Evolutionary conservation across 2,797 vertebrate species (phyloP).

Genomic region (Sparus aurata): DNA sequence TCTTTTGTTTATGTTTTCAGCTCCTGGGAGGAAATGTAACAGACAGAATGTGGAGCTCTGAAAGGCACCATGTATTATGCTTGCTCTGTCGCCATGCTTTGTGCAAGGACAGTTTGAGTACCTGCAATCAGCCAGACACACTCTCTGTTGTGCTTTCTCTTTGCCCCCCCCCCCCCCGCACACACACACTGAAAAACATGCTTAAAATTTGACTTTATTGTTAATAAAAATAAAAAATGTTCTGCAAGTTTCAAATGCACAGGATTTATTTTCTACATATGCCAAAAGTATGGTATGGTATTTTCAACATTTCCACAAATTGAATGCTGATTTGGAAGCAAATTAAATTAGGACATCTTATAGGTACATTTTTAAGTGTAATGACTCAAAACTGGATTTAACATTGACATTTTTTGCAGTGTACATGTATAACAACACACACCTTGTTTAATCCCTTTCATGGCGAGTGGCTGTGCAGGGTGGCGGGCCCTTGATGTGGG

Average conservation of each 20-base stretch:
- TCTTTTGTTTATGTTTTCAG: conserved; percentile 43
- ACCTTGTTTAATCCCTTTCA: conserved; percentile 86
- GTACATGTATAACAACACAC: conserved; percentile 51
- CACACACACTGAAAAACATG: no score
- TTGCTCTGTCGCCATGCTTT: conserved; percentile 23
- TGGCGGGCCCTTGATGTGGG: conserved; percentile 87
- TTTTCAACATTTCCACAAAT: neutral
- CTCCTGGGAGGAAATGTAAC: conserved; percentile 11
- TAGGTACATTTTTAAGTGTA: neutral
- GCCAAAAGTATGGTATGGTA: no score
- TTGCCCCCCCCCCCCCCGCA: conserved; percentile 13
- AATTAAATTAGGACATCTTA: neutral
- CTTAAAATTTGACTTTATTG: neutral
- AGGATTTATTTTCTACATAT: neutral
- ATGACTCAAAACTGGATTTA: neutral
- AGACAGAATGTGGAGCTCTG: conserved; percentile 36
- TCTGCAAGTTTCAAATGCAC: neutral
- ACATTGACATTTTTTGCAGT: conserved; percentile 26
- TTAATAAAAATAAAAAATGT: neutral
- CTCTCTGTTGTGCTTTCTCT: neutral
- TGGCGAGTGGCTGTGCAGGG: conserved; percentile 84
- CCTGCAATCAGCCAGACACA: conserved; percentile 21
- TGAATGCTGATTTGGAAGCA: neutral
- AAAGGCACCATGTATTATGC: conserved; percentile 19
- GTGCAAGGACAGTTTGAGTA: conserved; percentile 45